Percentiles rank a stretch among this genome's conserved stretches.
Conservation (phyloP, 1,140 invertebrate genomes). For the Zaprionus taronus region DNA sequence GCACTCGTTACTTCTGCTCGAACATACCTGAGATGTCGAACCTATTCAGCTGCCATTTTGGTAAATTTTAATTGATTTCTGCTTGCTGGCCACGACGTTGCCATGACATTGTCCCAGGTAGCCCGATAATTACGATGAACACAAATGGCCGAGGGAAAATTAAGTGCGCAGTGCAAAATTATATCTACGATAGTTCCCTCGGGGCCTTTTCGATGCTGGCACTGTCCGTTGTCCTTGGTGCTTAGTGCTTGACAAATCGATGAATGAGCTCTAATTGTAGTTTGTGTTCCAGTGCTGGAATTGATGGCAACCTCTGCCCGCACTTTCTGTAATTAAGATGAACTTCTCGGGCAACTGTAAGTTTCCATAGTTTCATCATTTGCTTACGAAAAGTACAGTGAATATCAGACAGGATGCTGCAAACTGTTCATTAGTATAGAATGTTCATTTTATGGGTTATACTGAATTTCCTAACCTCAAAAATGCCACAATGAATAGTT, state of each 20-base stretch:
- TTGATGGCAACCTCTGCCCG: slow-evolving; percentile 15
- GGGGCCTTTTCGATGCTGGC: neutral
- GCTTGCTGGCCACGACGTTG: slow-evolving; percentile 18
- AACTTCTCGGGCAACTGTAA: neutral
- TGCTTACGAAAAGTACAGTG: too few species aligned
- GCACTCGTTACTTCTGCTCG: neutral
- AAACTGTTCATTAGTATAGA: too few species aligned
- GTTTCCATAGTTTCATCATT: neutral
- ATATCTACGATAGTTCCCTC: neutral
- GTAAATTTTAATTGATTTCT: slow-evolving; percentile 70
- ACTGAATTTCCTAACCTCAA: too few species aligned
- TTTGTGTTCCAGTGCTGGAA: slow-evolving; percentile 25
- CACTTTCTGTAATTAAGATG: slow-evolving; percentile 24
- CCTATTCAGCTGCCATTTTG: slow-evolving; percentile 51
- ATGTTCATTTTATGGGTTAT: too few species aligned
- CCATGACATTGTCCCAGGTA: slow-evolving; percentile 36
- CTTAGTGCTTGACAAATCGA: slow-evolving; percentile 25
- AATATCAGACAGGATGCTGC: too few species aligned
- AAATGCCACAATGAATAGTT: too few species aligned
- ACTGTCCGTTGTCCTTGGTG: neutral
- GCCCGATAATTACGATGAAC: slow-evolving; percentile 55
- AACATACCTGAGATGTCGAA: slow-evolving; percentile 31
- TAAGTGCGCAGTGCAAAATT: slow-evolving; percentile 24
- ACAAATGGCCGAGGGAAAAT: slow-evolving; percentile 26
- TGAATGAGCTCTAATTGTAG: slow-evolving; percentile 43